Conservation (phyloP, 53 echinoderm and acorn worm species). For the Glandiceps talaboti region DNA sequence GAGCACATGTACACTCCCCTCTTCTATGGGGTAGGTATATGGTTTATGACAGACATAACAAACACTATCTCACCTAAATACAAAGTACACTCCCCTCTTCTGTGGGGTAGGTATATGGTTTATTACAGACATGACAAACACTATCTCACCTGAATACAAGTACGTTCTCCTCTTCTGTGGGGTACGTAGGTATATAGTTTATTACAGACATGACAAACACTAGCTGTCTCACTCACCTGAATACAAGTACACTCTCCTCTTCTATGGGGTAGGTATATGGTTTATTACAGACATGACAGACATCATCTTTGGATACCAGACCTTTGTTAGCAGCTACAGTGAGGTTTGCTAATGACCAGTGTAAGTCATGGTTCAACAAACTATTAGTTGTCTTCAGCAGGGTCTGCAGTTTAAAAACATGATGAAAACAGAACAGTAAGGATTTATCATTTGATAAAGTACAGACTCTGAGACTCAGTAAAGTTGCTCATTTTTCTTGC, state of each 20-base stretch:
- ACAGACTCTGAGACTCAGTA: no score
- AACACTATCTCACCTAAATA: conserved; percentile 36
- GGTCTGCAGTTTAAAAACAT: no score
- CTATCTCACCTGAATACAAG: conserved; percentile 86
- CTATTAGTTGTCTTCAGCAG: conserved; percentile 74
- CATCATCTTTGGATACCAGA: conserved; percentile 46
- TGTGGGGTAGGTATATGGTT: conserved; percentile 35
- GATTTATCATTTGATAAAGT: no score
- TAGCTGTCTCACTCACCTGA: conserved; percentile 83
- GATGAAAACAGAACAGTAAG: no score
- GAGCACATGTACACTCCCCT: conserved; percentile 59
- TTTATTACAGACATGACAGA: conserved; percentile 64
- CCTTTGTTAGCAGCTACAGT: conserved; percentile 62
- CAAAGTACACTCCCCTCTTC: conserved; percentile 51
- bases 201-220: conserved; percentile 59
- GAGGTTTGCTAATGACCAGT: conserved; percentile 64
- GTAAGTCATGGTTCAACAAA: conserved; percentile 67
- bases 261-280: conserved; percentile 38
- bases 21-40: conserved; percentile 35
- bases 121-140: conserved; percentile 58
- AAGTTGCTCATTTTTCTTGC: no score
- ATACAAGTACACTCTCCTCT: conserved; percentile 51
- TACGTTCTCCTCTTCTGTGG: conserved; percentile 37
- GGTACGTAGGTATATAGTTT: conserved; percentile 42
- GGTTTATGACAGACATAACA: conserved; percentile 67